Evolutionary conservation across 2,113 vertebrate genomes (phyloP).

Genomic region (Siniperca knerii): DNA sequence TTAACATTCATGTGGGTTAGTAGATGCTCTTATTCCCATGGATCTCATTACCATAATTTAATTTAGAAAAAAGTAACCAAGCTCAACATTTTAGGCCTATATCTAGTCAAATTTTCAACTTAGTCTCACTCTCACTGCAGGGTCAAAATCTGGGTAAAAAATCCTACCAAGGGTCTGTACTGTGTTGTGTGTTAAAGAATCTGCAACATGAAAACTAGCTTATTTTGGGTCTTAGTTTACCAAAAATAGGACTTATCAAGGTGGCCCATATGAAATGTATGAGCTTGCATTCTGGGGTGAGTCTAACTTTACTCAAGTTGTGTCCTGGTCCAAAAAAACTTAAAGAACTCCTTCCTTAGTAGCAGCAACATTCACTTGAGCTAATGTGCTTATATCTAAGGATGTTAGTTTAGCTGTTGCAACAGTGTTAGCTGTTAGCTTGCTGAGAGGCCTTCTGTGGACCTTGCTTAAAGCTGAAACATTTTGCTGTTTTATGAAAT

Average conservation of each 20-base stretch:
- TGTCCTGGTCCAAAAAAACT: conserved; percentile 4
- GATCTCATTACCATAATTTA: neutral
- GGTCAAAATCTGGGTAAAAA: conserved; percentile 29
- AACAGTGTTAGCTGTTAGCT: neutral
- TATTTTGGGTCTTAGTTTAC: conserved; percentile 15
- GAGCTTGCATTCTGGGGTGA: neutral
- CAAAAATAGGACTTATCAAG: conserved; percentile 22
- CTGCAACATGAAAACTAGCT: conserved; percentile 19
- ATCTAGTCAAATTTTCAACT: neutral
- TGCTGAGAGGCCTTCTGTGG: neutral
- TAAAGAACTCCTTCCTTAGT: neutral
- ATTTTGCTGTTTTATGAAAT: neutral
- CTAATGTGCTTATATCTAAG: neutral
- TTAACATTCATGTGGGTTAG: neutral
- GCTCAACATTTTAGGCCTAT: neutral
- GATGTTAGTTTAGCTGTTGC: neutral
- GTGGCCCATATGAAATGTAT: conserved; percentile 19
- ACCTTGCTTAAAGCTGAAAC: neutral
- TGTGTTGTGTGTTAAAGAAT: neutral
- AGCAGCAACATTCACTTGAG: neutral
- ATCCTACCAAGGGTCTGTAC: neutral
- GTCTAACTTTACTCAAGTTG: neutral
- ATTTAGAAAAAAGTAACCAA: neutral
- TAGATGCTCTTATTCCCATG: neutral
- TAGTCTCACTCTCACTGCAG: neutral